phyloP scores from a whole-genome alignment of 2,888 invertebrate genomes.

The Cantharis flavilabris region DNA sequence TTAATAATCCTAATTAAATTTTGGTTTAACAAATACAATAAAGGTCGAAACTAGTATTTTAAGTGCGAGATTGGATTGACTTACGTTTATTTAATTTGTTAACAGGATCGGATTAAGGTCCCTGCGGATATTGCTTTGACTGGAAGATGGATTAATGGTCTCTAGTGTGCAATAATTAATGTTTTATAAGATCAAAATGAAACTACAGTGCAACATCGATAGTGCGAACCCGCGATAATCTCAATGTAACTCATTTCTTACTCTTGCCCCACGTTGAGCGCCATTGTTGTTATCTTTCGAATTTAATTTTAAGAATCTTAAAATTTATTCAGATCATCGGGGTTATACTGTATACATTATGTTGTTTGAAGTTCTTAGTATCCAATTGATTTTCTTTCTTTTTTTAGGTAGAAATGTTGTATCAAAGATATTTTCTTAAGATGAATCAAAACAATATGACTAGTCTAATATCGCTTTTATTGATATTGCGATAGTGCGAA shows the following conservation, averaged over 20 bases:
- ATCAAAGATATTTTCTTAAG: constrained; percentile 91
- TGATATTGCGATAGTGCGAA: too few species aligned
- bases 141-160: background rate
- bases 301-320: too few species aligned
- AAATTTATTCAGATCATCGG: too few species aligned
- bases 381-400: constrained; percentile 22
- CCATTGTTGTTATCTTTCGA: too few species aligned
- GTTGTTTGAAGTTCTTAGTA: background rate
- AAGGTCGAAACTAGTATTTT: background rate
- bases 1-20: background rate
- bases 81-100: background rate
- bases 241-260: too few species aligned
- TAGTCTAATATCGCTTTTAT: constrained; percentile 76
- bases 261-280: too few species aligned
- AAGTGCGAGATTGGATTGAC: background rate
- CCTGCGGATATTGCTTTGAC: background rate
- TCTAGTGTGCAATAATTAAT: background rate
- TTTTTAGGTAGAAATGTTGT: constrained; percentile 85
- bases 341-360: background rate
- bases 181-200: background rate
- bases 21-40: background rate
- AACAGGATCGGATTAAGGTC: background rate
- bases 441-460: constrained; percentile 93
- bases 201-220: too few species aligned
- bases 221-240: too few species aligned